These are phyloP conservation scores for Morus bassanus DNA, from an alignment of 2,797 vertebrate species.

Conservation along the genomic window DNA sequence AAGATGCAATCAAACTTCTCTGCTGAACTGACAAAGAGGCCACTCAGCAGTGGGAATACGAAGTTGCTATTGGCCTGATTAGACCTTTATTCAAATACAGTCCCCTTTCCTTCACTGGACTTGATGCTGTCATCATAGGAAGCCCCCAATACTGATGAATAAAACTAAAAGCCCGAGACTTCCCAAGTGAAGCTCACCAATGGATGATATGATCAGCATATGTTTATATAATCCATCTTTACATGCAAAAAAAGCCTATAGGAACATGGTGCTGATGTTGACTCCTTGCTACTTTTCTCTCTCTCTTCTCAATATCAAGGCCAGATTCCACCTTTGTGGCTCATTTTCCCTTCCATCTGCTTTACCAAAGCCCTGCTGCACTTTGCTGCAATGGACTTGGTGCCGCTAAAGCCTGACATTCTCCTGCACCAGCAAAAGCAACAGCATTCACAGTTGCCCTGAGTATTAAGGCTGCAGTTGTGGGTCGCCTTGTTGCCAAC, in stretches of 20 bases:
- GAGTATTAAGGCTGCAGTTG: not conserved
- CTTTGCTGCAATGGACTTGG: rapidly evolving
- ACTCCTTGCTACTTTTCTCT: not conserved
- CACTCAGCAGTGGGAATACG: not conserved
- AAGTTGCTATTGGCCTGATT: not conserved
- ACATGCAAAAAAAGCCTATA: not conserved
- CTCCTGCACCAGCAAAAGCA: not conserved
- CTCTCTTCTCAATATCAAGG: not conserved
- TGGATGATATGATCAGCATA: not conserved
- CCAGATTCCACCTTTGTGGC: not conserved
- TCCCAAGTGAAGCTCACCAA: not conserved
- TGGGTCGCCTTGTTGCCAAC: not conserved
- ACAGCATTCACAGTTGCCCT: not conserved
- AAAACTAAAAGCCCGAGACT: not conserved
- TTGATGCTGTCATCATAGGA: not conserved
- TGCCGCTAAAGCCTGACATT: not conserved
- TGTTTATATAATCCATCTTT: not conserved
- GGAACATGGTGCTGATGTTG: not conserved
- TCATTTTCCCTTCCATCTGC: not conserved
- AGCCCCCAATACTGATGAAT: not conserved
- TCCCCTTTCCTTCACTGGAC: not conserved
- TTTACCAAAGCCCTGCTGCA: not conserved
- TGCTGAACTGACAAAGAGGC: not conserved
- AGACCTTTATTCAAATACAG: not conserved
- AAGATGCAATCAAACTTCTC: not conserved